These are phyloP conservation scores for Cheilosia vulpina DNA, from an alignment of 2,888 invertebrate genomes.

Conservation along the genomic window DNA sequence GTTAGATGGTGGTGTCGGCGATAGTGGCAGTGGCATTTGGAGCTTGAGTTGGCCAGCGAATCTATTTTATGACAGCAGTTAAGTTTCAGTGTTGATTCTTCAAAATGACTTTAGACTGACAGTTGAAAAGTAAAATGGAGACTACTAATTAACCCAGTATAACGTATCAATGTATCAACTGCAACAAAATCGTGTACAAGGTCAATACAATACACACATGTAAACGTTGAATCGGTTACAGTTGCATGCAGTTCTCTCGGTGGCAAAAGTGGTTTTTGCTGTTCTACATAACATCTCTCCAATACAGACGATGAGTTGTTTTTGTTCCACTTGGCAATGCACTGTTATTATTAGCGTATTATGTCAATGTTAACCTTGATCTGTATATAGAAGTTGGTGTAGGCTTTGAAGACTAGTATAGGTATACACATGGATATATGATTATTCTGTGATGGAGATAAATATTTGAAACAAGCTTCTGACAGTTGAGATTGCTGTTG, in stretches of 20 bases:
- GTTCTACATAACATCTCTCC: constrained; percentile 68
- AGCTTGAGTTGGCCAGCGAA: constrained; percentile 14
- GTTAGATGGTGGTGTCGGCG: constrained; percentile 15
- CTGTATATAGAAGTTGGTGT: constrained; percentile 58
- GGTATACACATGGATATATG: constrained; percentile 10
- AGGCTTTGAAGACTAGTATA: constrained; percentile 25
- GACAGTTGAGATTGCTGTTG: constrained; percentile 16
- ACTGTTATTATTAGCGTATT: constrained; percentile 75
- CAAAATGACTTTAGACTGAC: constrained; percentile 21
- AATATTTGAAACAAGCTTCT: background rate
- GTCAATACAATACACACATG: constrained; percentile 36
- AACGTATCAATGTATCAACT: constrained; percentile 53
- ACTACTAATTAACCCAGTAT: constrained; percentile 67
- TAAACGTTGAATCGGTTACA: constrained; percentile 55
- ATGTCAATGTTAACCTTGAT: constrained; percentile 75
- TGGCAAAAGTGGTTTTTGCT: constrained; percentile 61
- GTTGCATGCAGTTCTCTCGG: constrained; percentile 53
- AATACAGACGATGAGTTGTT: constrained; percentile 34
- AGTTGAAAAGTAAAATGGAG: constrained; percentile 23
- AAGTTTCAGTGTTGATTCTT: constrained; percentile 23
- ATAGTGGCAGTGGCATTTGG: background rate
- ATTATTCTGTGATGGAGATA: constrained; percentile 14
- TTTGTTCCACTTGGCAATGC: constrained; percentile 66
- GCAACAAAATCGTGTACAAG: constrained; percentile 65
- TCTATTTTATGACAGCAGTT: constrained; percentile 50